Conservation (phyloP, 2,888 invertebrate species). For the Hetaerina titia region DNA sequence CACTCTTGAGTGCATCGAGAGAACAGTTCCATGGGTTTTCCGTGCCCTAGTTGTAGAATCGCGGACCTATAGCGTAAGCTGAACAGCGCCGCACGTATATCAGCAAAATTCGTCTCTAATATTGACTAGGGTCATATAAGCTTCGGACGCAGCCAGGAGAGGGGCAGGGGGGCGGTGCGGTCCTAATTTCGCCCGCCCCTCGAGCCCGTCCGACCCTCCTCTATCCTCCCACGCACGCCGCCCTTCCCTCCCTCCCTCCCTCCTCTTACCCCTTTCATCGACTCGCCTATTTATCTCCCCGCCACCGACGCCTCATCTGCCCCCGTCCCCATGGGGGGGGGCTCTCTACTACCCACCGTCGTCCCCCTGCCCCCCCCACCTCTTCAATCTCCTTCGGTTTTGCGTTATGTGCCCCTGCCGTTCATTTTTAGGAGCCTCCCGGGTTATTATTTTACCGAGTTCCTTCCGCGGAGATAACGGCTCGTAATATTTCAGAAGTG, state of each 20-base stretch:
- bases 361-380: background rate
- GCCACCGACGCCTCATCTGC: background rate
- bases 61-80: no score
- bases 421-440: conserved; percentile 25
- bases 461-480: conserved; percentile 31
- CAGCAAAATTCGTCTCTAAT: no score
- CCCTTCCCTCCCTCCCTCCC: background rate
- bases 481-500: conserved; percentile 22
- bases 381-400: background rate
- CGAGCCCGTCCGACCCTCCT: no score
- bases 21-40: no score
- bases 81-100: no score
- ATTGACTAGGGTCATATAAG: no score
- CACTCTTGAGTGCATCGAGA: no score
- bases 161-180: no score
- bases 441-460: conserved; percentile 31
- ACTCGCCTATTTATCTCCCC: background rate
- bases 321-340: background rate
- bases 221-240: no score
- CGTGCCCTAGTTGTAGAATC: no score
- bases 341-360: background rate
- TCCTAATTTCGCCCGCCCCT: no score
- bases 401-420: background rate
- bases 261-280: background rate
- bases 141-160: no score